Evolutionary conservation across 2,113 vertebrate genomes (phyloP), one percentile per base, ranked within the genome.

Genomic region (Climacteris rufus): DNA sequence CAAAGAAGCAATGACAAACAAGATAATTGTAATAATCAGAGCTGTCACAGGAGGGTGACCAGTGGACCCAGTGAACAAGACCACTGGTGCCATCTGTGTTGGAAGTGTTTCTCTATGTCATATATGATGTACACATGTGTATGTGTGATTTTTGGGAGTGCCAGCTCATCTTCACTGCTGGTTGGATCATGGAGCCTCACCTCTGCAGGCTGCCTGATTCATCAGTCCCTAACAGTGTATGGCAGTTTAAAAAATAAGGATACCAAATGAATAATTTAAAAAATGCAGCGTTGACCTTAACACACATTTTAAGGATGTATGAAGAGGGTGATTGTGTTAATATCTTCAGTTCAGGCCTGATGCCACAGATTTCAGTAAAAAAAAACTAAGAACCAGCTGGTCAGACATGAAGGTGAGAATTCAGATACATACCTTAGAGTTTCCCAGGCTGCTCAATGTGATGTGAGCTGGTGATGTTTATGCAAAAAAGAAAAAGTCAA

Each of bases 121-220:
- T 9, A 11, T 16, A 5, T 35, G 30, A 19, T 21, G 4, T n/a
- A 17, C 1, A 12, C 11, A 6, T 7, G 19, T 24, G 12, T 6
- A 15, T 42, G 9, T 15, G 4, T 25, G 7, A 4, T 53, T 69
- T 69, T 59, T 35, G n/a, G 25, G 52, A 76, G 24, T 24, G 23
- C 35, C 81, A 72, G 23, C 11, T 61, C 33, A 66, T 9, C 22
- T 7, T 30, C 40, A 17, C 22, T 56, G 16, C 23, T n/a, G 22
- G 7, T 4, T 66, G 22, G 40, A 59, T 4, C 10, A 4, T 8
- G n/a, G 21, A 69, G 5, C 23, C 13, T 77, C 13, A 3, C 2
- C 7, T 57, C 19, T 45, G 15, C 30, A 27, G 8, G 31, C 25
- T 74, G 27, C 25, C 18, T 44, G 54, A 86, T 69, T 72, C 22